These are phyloP conservation scores for Biston stratarius DNA, from an alignment of 2,888 invertebrate species.

Conservation along the genomic window DNA sequence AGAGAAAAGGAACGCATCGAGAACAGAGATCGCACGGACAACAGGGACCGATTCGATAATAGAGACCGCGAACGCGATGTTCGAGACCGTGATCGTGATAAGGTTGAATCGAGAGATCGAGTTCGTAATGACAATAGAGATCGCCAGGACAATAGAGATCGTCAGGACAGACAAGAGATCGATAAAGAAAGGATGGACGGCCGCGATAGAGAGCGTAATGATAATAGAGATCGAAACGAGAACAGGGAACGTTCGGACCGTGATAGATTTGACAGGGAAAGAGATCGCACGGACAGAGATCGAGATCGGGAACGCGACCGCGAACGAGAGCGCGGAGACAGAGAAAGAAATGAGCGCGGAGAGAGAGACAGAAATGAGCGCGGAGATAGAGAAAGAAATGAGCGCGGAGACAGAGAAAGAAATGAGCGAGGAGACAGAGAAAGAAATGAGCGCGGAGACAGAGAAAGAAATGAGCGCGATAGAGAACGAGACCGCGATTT, in stretches of 20 bases:
- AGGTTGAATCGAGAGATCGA: slow-evolving; percentile 58
- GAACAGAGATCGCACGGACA: slow-evolving; percentile 57
- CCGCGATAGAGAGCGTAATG: slow-evolving; percentile 46
- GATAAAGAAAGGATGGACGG: slow-evolving; percentile 39
- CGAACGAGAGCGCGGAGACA: slow-evolving; percentile 39
- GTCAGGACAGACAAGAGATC: slow-evolving; percentile 48
- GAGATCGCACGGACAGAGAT: slow-evolving; percentile 61
- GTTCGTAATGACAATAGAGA: slow-evolving; percentile 42
- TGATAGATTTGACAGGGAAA: slow-evolving; percentile 54
- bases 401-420: no score
- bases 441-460: slow-evolving; percentile 57
- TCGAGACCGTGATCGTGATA: slow-evolving; percentile 53
- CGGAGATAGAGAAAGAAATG: no score
- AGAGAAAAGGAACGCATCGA: slow-evolving; percentile 54
- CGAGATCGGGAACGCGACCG: slow-evolving; percentile 47
- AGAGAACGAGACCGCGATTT: slow-evolving; percentile 61
- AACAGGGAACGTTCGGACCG: slow-evolving; percentile 55
- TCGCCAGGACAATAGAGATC: slow-evolving; percentile 51
- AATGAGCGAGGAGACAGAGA: slow-evolving; percentile 37
- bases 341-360: no score
- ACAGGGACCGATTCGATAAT: slow-evolving; percentile 56
- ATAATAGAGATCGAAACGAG: slow-evolving; percentile 44
- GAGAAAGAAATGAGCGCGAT: slow-evolving; percentile 53
- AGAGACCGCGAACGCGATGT: slow-evolving; percentile 54
- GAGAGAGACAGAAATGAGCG: no score